These are phyloP conservation scores for Puntigrus tetrazona DNA, from an alignment of 2,113 vertebrate species.

Conservation along the genomic window DNA sequence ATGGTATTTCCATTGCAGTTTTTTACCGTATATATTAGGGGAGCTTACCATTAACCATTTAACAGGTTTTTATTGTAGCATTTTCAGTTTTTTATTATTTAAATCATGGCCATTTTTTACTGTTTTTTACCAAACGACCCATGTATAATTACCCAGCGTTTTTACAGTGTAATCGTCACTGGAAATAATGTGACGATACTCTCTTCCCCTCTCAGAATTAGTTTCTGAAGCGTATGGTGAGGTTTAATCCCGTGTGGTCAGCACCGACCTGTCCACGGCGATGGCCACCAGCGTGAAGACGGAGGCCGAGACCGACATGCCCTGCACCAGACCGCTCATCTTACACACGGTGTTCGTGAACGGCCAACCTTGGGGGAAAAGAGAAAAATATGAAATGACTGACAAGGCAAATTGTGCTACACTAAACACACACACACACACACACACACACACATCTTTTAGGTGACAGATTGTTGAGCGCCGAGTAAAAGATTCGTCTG, in stretches of 20 bases:
- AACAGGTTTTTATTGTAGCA: no score
- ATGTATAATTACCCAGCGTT: no score
- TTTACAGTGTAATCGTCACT: no score
- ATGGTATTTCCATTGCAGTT: no score
- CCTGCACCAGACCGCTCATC: constrained; percentile 91
- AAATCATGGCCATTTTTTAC: no score
- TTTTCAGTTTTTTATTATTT: no score
- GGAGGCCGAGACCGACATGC: constrained; percentile 88
- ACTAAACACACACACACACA: no score
- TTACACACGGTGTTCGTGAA: constrained; percentile 89
- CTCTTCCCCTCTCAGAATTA: no score
- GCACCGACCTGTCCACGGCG: constrained; percentile 87
- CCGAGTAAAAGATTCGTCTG: background rate
- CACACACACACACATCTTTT: background rate
- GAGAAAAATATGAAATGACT: background rate
- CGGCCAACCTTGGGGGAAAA: constrained; percentile 82
- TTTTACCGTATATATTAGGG: no score
- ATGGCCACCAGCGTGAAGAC: constrained; percentile 94
- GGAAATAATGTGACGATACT: no score
- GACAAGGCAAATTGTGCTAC: background rate
- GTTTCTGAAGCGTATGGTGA: background rate
- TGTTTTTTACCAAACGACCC: no score
- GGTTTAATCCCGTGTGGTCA: background rate
- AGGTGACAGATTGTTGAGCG: background rate
- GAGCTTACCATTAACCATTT: no score